Conservation (phyloP, 2,888 invertebrate species). For the Drosophila mercatorum region DNA sequence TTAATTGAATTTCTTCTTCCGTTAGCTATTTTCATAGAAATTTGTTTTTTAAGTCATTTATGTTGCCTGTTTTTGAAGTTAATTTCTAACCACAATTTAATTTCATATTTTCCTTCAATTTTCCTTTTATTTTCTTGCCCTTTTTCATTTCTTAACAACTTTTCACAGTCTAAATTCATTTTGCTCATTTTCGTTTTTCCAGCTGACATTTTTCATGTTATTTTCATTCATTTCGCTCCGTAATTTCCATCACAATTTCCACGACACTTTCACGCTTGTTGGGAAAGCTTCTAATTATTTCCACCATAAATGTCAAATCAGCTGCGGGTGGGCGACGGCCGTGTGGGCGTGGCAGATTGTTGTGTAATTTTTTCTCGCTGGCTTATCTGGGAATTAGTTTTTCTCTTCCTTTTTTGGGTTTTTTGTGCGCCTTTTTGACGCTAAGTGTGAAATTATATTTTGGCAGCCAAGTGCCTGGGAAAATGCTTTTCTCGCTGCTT, state of each 20-base stretch:
- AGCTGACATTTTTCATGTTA: neutral
- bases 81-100: neutral
- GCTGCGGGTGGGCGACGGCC: constrained; percentile 37
- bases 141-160: neutral
- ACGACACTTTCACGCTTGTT: constrained; percentile 56
- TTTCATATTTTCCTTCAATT: constrained; percentile 1
- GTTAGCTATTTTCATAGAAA: neutral
- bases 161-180: neutral
- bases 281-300: constrained; percentile 70
- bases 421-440: constrained; percentile 45
- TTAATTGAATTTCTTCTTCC: no score
- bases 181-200: neutral
- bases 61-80: neutral
- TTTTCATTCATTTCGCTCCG: neutral
- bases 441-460: constrained; percentile 68
- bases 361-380: constrained; percentile 20
- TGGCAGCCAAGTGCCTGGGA: constrained; percentile 27
- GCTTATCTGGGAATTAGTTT: constrained; percentile 59
- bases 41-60: neutral
- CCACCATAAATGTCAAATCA: constrained; percentile 72
- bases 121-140: neutral
- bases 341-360: constrained; percentile 43
- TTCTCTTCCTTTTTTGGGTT: constrained; percentile 15
- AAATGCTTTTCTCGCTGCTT: constrained; percentile 42
- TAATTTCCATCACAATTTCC: constrained; percentile 33